These are phyloP conservation scores for Avahi laniger DNA, from an alignment of 2,797 vertebrate species.

Conservation along the genomic window DNA sequence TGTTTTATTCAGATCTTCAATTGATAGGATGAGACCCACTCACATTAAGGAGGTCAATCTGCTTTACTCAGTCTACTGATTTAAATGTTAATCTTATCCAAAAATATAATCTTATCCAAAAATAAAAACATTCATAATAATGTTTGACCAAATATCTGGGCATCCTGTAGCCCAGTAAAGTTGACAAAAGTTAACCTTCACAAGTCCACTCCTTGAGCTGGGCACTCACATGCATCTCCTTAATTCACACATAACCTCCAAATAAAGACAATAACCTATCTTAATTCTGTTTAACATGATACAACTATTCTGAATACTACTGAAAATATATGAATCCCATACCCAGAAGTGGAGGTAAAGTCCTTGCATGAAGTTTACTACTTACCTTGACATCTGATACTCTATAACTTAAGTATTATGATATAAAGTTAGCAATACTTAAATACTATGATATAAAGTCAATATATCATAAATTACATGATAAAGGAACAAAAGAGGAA, in stretches of 20 bases:
- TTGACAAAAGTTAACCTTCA: neutral
- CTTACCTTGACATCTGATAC: neutral
- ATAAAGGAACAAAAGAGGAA: neutral
- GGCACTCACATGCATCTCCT: neutral
- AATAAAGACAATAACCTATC: neutral
- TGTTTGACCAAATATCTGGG: neutral
- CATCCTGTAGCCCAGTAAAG: neutral
- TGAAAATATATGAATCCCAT: neutral
- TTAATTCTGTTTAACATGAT: neutral
- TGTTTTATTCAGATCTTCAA: neutral
- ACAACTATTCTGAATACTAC: neutral
- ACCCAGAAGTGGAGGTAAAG: neutral
- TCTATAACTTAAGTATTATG: neutral
- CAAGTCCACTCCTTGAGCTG: neutral
- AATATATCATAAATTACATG: neutral
- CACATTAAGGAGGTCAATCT: neutral
- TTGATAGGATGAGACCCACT: neutral
- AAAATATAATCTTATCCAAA: slow-evolving; percentile 2
- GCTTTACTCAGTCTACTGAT: neutral
- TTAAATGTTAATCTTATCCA: slow-evolving; percentile 2
- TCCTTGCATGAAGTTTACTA: neutral
- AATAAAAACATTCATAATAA: neutral
- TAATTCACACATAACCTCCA: neutral
- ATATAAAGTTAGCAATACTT: neutral
- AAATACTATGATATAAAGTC: neutral